These are phyloP conservation scores for Serripes groenlandicus DNA, from an alignment of 2,888 invertebrate genomes.

Conservation along the genomic window DNA sequence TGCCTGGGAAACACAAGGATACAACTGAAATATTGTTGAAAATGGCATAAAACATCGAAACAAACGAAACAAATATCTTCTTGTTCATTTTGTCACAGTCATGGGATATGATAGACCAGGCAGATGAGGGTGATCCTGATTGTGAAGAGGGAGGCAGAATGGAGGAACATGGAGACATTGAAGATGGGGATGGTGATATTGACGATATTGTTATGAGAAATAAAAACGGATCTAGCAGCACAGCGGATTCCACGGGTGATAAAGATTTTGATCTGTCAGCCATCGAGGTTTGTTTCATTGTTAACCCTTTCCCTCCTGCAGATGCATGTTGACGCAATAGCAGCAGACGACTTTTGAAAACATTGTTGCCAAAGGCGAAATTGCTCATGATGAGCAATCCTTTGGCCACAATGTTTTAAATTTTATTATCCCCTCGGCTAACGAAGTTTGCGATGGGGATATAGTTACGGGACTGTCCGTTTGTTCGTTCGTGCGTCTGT, in stretches of 20 bases:
- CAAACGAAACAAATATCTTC: no score
- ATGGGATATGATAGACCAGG: conserved; percentile 41
- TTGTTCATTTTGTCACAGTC: not conserved
- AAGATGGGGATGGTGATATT: conserved; percentile 10
- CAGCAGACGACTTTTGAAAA: no score
- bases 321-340: no score
- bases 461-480: no score
- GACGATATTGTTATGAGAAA: conserved; percentile 30
- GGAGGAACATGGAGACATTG: not conserved
- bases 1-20: no score
- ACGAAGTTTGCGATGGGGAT: no score
- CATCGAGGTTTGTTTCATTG: conserved; percentile 43
- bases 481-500: no score
- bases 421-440: no score
- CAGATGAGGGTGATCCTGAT: conserved; percentile 13
- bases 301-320: no score
- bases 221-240: conserved; percentile 3
- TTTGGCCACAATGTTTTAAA: conserved; percentile 1
- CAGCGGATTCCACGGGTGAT: conserved; percentile 17
- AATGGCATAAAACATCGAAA: no score
- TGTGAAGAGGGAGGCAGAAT: not conserved
- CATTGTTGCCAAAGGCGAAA: conserved; percentile 1
- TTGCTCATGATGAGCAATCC: not conserved
- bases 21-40: no score
- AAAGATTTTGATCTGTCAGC: conserved; percentile 55